Percentiles rank a stretch among this genome's conserved stretches.
Evolutionary conservation across 2,888 invertebrate species (phyloP).

Genomic region (Hipparchia semele): DNA sequence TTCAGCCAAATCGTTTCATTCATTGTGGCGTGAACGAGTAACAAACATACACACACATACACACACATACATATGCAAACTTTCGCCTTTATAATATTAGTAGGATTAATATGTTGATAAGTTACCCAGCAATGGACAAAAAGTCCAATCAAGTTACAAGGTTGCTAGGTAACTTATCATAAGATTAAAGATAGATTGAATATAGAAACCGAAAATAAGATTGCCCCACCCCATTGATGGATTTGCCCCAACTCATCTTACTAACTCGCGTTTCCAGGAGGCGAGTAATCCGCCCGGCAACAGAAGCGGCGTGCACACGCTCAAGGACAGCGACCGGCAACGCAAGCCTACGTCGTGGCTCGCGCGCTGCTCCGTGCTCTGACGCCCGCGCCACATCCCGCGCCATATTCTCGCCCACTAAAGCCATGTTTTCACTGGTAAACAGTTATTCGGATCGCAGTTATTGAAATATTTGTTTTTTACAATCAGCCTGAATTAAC

Average conservation of each 20-base stretch:
- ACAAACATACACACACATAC: too few species aligned
- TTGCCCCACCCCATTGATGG: neutral
- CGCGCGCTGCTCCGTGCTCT: constrained; percentile 93
- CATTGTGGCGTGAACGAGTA: too few species aligned
- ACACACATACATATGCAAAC: too few species aligned
- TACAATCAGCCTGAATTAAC: too few species aligned
- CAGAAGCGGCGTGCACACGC: constrained; percentile 89
- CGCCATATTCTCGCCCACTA: constrained; percentile 36
- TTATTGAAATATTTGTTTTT: neutral
- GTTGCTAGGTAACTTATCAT: too few species aligned
- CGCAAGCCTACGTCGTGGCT: constrained; percentile 93
- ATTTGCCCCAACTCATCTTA: neutral
- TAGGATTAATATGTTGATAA: too few species aligned
- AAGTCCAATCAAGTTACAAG: too few species aligned
- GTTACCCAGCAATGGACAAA: too few species aligned
- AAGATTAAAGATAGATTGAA: too few species aligned
- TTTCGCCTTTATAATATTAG: too few species aligned
- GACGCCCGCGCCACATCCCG: constrained; percentile 78
- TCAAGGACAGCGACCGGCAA: constrained; percentile 90
- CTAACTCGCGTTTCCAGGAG: constrained; percentile 83
- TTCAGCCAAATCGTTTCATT: too few species aligned
- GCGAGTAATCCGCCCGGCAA: constrained; percentile 92
- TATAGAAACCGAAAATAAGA: too few species aligned
- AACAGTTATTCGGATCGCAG: neutral
- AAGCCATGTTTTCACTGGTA: constrained; percentile 8